phyloP scores from a whole-genome alignment of 2,888 invertebrate species.

The Phaonia tiefii region DNA sequence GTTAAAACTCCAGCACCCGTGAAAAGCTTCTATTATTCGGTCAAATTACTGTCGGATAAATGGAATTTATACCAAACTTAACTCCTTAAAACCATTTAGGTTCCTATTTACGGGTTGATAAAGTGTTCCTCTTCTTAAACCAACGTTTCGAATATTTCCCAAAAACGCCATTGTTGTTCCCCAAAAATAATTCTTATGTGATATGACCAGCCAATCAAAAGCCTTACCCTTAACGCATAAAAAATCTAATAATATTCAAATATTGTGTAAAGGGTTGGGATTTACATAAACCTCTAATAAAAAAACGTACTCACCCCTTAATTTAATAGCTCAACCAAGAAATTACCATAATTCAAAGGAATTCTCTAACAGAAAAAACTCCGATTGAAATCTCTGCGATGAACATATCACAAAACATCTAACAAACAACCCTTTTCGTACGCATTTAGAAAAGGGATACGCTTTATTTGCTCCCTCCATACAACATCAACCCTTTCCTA shows the following conservation, averaged over 20 bases:
- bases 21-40: no score
- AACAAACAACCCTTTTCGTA: constrained; percentile 22
- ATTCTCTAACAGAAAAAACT: not conserved
- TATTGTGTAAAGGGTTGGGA: constrained; percentile 67
- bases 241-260: constrained; percentile 50
- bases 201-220: constrained; percentile 45
- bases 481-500: constrained; percentile 31
- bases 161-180: constrained; percentile 2
- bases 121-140: no score
- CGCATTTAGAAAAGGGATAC: not conserved
- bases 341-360: constrained; percentile 34
- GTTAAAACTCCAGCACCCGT: no score
- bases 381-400: constrained; percentile 45
- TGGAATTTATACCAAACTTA: no score
- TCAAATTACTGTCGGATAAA: no score
- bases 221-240: constrained; percentile 8
- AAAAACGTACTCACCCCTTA: constrained; percentile 22
- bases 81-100: no score
- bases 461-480: constrained; percentile 32
- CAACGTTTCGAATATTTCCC: not conserved
- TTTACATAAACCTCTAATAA: constrained; percentile 65
- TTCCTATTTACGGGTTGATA: no score
- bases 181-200: not conserved
- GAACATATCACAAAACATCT: not conserved
- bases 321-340: no score